Conservation (phyloP, 2,797 vertebrate genomes). For the Falco rusticolus region DNA sequence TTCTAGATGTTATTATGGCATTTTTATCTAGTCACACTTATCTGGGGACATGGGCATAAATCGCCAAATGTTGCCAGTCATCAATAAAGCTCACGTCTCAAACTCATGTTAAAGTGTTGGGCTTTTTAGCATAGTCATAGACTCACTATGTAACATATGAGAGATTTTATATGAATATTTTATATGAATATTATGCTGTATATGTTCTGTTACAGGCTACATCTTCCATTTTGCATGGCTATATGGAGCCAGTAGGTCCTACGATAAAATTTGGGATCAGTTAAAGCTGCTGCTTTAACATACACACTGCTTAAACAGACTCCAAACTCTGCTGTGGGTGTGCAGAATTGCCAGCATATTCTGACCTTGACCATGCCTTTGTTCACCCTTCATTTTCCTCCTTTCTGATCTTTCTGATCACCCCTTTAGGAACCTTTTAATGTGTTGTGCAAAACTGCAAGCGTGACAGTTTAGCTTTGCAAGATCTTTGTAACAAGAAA, state of each 20-base stretch:
- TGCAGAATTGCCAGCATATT: background rate
- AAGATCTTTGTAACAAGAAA: constrained; percentile 24
- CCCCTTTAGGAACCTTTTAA: background rate
- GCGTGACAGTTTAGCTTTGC: constrained; percentile 33
- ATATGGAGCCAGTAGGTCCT: background rate
- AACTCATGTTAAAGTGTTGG: background rate
- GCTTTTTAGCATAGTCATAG: background rate
- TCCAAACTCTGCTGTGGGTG: background rate
- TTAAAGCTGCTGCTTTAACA: background rate
- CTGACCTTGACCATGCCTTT: background rate
- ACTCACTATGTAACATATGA: background rate
- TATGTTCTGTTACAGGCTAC: background rate
- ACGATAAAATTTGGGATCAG: background rate
- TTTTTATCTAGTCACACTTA: background rate
- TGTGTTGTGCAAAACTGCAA: constrained; percentile 38
- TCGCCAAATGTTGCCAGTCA: background rate
- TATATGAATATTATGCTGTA: background rate
- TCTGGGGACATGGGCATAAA: background rate
- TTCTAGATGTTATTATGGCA: background rate
- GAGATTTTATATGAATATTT: constrained; percentile 34
- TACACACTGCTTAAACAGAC: background rate
- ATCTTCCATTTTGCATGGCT: background rate
- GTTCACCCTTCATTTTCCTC: background rate
- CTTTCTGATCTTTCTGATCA: background rate
- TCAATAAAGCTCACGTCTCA: background rate